phyloP scores from a whole-genome alignment of 2,888 invertebrate species.

The Nephrotoma flavescens region DNA sequence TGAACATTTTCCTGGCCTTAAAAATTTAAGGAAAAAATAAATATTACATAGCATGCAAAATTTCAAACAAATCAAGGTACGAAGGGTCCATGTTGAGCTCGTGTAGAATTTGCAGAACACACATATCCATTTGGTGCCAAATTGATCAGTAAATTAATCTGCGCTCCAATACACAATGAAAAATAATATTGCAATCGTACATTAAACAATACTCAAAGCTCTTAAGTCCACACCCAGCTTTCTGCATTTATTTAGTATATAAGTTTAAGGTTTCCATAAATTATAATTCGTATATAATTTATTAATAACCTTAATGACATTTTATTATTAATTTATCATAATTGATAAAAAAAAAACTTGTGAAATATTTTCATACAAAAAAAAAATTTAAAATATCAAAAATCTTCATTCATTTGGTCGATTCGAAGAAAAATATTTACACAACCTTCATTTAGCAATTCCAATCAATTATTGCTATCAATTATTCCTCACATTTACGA shows the following conservation, averaged over 20 bases:
- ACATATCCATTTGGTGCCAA: too few relatives aligned
- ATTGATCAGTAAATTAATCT: not conserved
- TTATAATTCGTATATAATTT: not conserved
- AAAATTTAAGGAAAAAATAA: too few relatives aligned
- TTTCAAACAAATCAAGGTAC: too few relatives aligned
- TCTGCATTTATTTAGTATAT: not conserved
- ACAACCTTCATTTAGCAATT: not conserved
- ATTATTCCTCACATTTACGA: not conserved
- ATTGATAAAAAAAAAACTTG: not conserved
- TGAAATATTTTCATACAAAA: not conserved
- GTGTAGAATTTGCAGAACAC: too few relatives aligned
- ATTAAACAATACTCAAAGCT: not conserved
- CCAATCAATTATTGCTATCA: not conserved
- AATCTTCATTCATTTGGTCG: not conserved
- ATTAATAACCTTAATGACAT: not conserved
- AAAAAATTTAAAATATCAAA: not conserved
- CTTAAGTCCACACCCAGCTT: not conserved
- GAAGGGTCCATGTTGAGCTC: too few relatives aligned
- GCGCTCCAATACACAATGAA: not conserved
- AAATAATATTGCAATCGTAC: not conserved
- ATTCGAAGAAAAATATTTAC: not conserved
- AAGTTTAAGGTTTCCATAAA: not conserved
- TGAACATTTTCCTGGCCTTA: too few relatives aligned
- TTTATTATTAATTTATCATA: not conserved
- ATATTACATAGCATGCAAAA: too few relatives aligned